A percentile compares a stretch with the other conserved stretches of the same genome.
phyloP scores from a whole-genome alignment of 2,888 invertebrate genomes.

The Adelphocoris suturalis region DNA sequence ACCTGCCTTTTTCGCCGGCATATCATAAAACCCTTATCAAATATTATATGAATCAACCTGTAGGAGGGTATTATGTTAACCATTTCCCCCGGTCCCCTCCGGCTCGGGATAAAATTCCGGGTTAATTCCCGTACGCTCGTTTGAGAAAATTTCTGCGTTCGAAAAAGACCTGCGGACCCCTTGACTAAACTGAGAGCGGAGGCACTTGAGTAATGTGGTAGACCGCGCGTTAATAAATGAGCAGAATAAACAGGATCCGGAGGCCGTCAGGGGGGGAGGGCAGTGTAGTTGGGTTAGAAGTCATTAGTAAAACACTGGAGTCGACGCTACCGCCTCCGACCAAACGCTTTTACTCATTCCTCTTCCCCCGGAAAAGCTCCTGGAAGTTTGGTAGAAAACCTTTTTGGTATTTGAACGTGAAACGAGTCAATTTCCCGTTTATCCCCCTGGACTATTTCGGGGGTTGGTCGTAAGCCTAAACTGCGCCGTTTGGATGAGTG shows the following conservation, averaged over 20 bases:
- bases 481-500: no score
- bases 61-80: not conserved
- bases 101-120: not conserved
- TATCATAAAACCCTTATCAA: not conserved
- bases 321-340: not conserved
- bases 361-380: not conserved
- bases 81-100: not conserved
- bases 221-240: slow-evolving; percentile 60
- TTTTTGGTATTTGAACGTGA: slow-evolving; percentile 5
- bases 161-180: slow-evolving; percentile 25
- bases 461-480: no score
- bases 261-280: not conserved
- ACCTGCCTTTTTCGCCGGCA: not conserved
- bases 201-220: slow-evolving; percentile 59
- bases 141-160: slow-evolving; percentile 4
- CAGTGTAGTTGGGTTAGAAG: slow-evolving; percentile 47
- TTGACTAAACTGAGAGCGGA: not conserved
- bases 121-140: not conserved
- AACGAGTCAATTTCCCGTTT: not conserved
- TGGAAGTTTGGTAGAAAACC: slow-evolving; percentile 7
- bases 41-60: not conserved
- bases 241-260: slow-evolving; percentile 57
- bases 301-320: slow-evolving; percentile 61
- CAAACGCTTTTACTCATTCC: slow-evolving; percentile 11
- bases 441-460: not conserved